Evolutionary conservation across 2,888 invertebrate species (phyloP), one percentile per base, ranked within the genome.

Genomic region (Molanna angustata): DNA sequence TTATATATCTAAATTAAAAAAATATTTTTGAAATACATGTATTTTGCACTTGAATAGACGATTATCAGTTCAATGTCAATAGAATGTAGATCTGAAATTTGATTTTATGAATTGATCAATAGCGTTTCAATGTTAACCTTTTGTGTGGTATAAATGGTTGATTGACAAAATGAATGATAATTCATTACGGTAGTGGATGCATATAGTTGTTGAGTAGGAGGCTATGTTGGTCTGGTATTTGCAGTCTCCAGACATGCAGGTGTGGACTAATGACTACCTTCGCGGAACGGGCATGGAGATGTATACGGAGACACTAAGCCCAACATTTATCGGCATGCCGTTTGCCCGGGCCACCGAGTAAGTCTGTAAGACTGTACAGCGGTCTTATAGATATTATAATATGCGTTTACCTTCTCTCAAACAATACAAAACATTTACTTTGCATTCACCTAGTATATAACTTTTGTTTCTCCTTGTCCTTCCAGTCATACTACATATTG

Each of bases 241-340:
- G 76, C 84, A 95, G 94, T 93, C 93, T 74, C 90, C 90, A 80
- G 90, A 91, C 78, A 91, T 93, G 85, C 93, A 94, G 80, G 88
- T 91, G 76, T 98, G 97, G 97, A 94, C 95, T 83, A 95, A 97
- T 84, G 96, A 97, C 85, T 99, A 98, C 84, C 88, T 98, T 75
- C 87, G 96, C 70, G 98, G 98, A 73, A 97, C 98, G 67, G 97
- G 97, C 70, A 97, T 98, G 95, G 98, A 98, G 86, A 96, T 97
- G 95, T 98, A 98, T 84, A 98, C 97, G 69, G 96, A 97, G 82
- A 94, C 92, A 68, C 84, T 98, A 79, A 97, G 97, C 78, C 88
- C 91, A 65, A 90, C 96, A 66, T 98, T 98, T 86, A 90, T 94
- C 78, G 94, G 94, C 80, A 93, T 97, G 89, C 92, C 91, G 70